phyloP scores from a whole-genome alignment of 2,888 invertebrate genomes.

The Trissolcus japonicus region DNA sequence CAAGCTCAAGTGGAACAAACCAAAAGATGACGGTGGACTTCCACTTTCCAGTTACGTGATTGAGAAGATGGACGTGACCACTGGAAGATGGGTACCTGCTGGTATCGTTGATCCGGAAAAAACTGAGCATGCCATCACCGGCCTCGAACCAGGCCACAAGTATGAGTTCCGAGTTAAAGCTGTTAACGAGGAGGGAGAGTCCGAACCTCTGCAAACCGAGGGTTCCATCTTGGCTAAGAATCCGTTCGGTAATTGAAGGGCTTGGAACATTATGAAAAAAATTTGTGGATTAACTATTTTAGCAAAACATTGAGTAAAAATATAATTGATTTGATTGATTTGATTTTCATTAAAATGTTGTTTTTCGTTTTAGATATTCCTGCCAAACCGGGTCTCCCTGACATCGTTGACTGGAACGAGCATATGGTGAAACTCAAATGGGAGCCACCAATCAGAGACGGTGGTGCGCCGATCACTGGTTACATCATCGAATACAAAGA shows the following conservation, averaged over 20 bases:
- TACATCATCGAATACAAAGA: slow-evolving; percentile 97
- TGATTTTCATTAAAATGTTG: neutral
- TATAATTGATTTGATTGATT: neutral
- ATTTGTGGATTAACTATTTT: neutral
- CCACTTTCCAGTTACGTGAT: slow-evolving; percentile 93
- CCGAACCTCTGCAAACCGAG: slow-evolving; percentile 95
- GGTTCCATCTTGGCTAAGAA: slow-evolving; percentile 95
- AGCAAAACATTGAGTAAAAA: neutral
- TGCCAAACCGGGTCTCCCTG: slow-evolving; percentile 92
- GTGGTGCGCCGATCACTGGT: slow-evolving; percentile 94
- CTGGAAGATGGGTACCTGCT: slow-evolving; percentile 93
- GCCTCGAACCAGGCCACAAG: slow-evolving; percentile 93
- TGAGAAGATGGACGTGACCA: slow-evolving; percentile 94
- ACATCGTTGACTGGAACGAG: slow-evolving; percentile 93
- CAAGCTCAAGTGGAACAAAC: slow-evolving; percentile 94
- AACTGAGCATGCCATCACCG: slow-evolving; percentile 87
- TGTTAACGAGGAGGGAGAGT: slow-evolving; percentile 97
- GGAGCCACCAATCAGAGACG: slow-evolving; percentile 91
- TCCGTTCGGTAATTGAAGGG: slow-evolving; percentile 85
- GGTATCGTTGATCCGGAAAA: slow-evolving; percentile 89
- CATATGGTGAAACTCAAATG: slow-evolving; percentile 93
- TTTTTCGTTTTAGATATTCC: slow-evolving; percentile 80
- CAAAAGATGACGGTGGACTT: slow-evolving; percentile 96
- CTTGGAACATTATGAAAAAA: neutral
- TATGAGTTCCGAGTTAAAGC: slow-evolving; percentile 99